Evolutionary conservation across 1,140 invertebrate genomes (phyloP).

Genomic region (Lepidurus couesii): DNA sequence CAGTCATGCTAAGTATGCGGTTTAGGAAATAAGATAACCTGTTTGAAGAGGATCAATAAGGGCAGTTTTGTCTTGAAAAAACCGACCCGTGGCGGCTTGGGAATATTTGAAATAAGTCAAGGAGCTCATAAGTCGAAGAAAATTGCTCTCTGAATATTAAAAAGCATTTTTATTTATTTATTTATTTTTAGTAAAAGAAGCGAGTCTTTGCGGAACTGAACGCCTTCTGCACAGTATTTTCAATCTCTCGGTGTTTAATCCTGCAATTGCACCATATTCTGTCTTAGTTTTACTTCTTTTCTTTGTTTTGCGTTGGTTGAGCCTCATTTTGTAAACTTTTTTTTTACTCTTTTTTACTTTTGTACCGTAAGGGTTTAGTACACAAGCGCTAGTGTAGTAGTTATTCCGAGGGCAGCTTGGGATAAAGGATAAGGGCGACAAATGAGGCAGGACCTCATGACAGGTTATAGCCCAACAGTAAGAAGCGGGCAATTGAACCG

Average conservation of each 20-base stretch:
- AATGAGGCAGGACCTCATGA: slow-evolving; percentile 21
- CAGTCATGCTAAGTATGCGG: too few species aligned
- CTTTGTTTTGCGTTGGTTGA: background rate
- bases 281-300: background rate
- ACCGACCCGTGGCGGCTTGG: too few species aligned
- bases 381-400: background rate
- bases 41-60: too few species aligned
- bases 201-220: too few species aligned
- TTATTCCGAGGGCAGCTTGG: slow-evolving; percentile 15
- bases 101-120: too few species aligned
- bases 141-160: too few species aligned
- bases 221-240: too few species aligned
- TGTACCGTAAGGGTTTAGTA: background rate
- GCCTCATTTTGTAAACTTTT: background rate
- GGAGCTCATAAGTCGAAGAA: too few species aligned
- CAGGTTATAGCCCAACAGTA: slow-evolving; percentile 2
- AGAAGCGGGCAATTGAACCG: slow-evolving; percentile 20
- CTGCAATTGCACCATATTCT: background rate
- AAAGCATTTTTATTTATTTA: too few species aligned
- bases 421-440: slow-evolving; percentile 18
- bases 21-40: too few species aligned
- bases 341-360: background rate
- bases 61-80: too few species aligned
- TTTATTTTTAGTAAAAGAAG: too few species aligned
- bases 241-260: background rate